Evolutionary conservation across 2,888 invertebrate species (phyloP), one percentile per base, ranked within the genome.

Genomic region (Campopleginae sp.): DNA sequence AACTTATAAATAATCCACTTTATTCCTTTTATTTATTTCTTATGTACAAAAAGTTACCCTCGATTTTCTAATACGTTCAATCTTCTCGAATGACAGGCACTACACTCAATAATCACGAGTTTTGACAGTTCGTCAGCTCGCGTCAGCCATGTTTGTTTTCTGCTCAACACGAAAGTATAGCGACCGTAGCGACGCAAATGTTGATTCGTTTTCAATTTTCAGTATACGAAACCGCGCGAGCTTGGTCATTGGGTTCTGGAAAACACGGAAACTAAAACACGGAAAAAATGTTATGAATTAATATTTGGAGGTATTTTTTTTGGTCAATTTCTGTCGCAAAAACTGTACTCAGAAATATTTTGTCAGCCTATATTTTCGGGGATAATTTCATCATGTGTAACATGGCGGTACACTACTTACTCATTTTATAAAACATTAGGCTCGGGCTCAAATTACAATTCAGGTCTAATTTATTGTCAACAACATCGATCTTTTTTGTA

Each of bases 381-480:
- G 46, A 14, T 17, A 46, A 46, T 46, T 51, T 51, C 7, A 51
- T 19, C 51, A 51, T 19, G 51, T 2, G 33, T 33, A 33, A 33
- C 33, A n/a, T 33, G 33, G 33, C 33, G 33, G 33, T 33, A 31
- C 31, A 6, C 0, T 33, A 33, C 33, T 33, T 33, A 33, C 33
- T 7, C n/a, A n/a, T n/a, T 33, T 33, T 33, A 38, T 7, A 1
- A 38, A 38, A 38, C 10, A 10, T n/a, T n/a, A n/a, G 38, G 1
- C 38, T 38, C 8, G 51, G 8, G 23, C 46, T 75, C 19, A 0
- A 51, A 51, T 51, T 63, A 19, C 48, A 65, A 44, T 54, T 68
- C 42, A 54, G 51, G 44, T 77, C 54, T 76, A 8, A 77, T 85
- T 85, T 82, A 82, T 85, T 85, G 85, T 85, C 82, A 82, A 79